Conservation (phyloP, 2,888 invertebrate genomes). For the Choristoneura rosaceana region DNA sequence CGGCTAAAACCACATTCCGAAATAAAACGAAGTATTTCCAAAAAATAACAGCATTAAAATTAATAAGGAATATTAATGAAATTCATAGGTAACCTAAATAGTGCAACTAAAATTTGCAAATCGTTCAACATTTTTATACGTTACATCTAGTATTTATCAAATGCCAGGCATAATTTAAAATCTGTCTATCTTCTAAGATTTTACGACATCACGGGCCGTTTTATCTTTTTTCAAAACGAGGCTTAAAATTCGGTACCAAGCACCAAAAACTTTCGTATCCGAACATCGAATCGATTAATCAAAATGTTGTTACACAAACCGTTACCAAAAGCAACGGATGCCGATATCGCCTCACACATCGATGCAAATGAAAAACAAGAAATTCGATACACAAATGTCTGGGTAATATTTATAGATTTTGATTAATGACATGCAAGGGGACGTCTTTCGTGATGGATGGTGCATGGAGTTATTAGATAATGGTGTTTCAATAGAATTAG, state of each 20-base stretch:
- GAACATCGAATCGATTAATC: conserved; percentile 38
- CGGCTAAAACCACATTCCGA: too few relatives aligned
- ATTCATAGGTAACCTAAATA: too few relatives aligned
- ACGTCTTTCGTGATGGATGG: conserved; percentile 77
- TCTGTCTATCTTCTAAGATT: too few relatives aligned
- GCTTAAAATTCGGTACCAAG: background rate
- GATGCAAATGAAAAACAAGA: conserved; percentile 46
- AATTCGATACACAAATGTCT: conserved; percentile 79
- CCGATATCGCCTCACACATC: conserved; percentile 34
- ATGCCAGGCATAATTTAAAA: too few relatives aligned
- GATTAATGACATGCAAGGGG: conserved; percentile 81
- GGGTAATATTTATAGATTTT: conserved; percentile 80
- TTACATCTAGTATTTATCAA: too few relatives aligned
- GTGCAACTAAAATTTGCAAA: too few relatives aligned
- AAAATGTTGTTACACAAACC: conserved; percentile 40
- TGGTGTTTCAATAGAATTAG: conserved; percentile 83
- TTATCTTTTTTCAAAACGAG: too few relatives aligned
- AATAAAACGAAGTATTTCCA: too few relatives aligned
- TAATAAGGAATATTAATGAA: too few relatives aligned
- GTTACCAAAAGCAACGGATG: conserved; percentile 30
- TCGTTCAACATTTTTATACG: too few relatives aligned
- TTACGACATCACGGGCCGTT: too few relatives aligned
- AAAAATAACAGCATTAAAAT: too few relatives aligned
- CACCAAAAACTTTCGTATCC: conserved; percentile 17
- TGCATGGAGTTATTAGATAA: conserved; percentile 80